A percentile compares a stretch with the other conserved stretches of the same genome.
Evolutionary conservation across 2,888 invertebrate genomes (phyloP).

Genomic region (Mythimna ferrago): DNA sequence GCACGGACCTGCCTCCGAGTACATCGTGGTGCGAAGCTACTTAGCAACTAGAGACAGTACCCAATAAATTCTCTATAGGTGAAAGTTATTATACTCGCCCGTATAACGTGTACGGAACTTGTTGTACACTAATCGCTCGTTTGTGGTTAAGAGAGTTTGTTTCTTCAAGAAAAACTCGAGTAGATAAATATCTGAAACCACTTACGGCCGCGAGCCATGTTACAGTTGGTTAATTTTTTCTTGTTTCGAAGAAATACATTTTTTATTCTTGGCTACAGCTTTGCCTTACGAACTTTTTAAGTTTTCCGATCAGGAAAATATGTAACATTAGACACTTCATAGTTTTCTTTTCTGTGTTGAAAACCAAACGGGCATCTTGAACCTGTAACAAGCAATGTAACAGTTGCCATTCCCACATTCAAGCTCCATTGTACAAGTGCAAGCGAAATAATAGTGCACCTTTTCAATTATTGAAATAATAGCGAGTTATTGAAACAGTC

Average conservation of each 20-base stretch:
- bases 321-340: neutral
- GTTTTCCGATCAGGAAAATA: constrained; percentile 11
- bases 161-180: constrained; percentile 57
- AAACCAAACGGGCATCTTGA: constrained; percentile 29
- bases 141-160: constrained; percentile 64
- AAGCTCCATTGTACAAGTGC: constrained; percentile 54
- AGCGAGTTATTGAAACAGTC: constrained; percentile 79
- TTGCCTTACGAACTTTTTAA: constrained; percentile 14
- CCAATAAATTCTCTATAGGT: constrained; percentile 75
- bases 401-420: constrained; percentile 55
- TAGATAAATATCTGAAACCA: constrained; percentile 57
- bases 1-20: constrained; percentile 72
- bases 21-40: constrained; percentile 71
- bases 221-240: constrained; percentile 36
- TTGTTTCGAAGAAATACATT: constrained; percentile 17
- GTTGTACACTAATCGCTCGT: constrained; percentile 69
- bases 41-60: constrained; percentile 76
- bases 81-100: constrained; percentile 73
- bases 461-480: constrained; percentile 74
- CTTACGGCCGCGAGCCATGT: constrained; percentile 36
- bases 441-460: constrained; percentile 60
- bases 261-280: constrained; percentile 14
- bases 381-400: constrained; percentile 30
- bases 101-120: constrained; percentile 65
- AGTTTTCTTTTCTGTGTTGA: constrained; percentile 1